A percentile compares a stretch with the other conserved stretches of the same genome.
Evolutionary conservation across 1,140 invertebrate species (phyloP).

Genomic region (Pseudomyrmex gracilis): DNA sequence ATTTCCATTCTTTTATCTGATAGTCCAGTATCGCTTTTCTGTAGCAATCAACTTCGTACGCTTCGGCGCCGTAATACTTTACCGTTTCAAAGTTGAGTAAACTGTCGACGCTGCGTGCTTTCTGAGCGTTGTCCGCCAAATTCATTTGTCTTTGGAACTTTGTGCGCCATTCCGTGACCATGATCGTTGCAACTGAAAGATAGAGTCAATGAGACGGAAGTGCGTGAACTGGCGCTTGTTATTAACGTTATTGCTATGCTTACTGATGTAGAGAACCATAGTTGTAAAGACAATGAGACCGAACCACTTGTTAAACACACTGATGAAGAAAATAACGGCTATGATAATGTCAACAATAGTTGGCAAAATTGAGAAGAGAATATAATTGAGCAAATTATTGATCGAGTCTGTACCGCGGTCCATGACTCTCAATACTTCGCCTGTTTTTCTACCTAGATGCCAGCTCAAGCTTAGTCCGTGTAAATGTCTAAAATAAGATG

Average conservation of each 20-base stretch:
- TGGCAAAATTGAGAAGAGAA: constrained; percentile 95
- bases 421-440: constrained; percentile 97
- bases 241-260: constrained; percentile 79
- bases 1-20: constrained; percentile 95
- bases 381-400: constrained; percentile 95
- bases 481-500: constrained; percentile 88
- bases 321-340: constrained; percentile 96
- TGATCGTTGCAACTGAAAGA: constrained; percentile 91
- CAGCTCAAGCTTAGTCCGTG: constrained; percentile 94
- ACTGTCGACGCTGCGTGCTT: constrained; percentile 97
- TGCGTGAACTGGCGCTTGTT: no score
- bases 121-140: constrained; percentile 95
- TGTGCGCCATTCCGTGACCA: constrained; percentile 97
- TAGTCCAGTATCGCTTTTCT: constrained; percentile 92
- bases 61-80: constrained; percentile 98
- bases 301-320: constrained; percentile 96
- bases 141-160: constrained; percentile 98
- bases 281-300: constrained; percentile 97
- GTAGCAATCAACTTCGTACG: constrained; percentile 95
- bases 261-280: constrained; percentile 97
- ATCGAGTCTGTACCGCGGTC: constrained; percentile 98
- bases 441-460: constrained; percentile 97
- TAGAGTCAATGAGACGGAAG: neutral
- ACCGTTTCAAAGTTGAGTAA: constrained; percentile 99
- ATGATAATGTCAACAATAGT: constrained; percentile 97